These are phyloP conservation scores for Agraylea sexmaculata DNA, from an alignment of 1,140 invertebrate species.

Conservation along the genomic window DNA sequence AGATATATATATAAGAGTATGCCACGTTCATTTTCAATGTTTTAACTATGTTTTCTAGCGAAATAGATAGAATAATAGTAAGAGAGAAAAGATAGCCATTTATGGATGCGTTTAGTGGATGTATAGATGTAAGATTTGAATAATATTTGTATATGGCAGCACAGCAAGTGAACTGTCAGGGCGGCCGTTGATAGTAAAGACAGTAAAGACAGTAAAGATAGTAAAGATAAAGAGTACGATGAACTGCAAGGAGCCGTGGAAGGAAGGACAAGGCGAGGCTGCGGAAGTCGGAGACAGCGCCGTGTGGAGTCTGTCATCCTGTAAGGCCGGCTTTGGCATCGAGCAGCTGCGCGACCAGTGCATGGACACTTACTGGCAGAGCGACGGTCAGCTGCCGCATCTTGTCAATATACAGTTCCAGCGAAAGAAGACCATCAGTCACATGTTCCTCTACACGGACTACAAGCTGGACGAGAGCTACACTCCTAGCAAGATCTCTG, in stretches of 20 bases:
- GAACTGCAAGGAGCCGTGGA: conserved; percentile 67
- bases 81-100: no score
- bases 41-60: no score
- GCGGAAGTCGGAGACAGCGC: conserved; percentile 94
- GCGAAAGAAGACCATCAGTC: conserved; percentile 86
- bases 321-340: conserved; percentile 97
- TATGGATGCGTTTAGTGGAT: no score
- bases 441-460: conserved; percentile 95
- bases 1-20: no score
- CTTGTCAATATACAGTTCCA: conserved; percentile 96
- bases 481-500: conserved; percentile 91
- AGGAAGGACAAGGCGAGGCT: no score
- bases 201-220: conserved; percentile 22
- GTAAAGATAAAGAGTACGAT: conserved; percentile 55
- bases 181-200: background rate
- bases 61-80: no score
- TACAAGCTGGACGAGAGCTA: conserved; percentile 99
- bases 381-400: conserved; percentile 95
- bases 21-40: no score
- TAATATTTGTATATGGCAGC: no score
- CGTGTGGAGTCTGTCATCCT: conserved; percentile 96
- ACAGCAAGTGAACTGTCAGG: no score
- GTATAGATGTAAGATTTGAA: no score
- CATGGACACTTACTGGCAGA: conserved; percentile 98
- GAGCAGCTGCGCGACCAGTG: conserved; percentile 92